These are phyloP conservation scores for Drosophila mojavensis DNA, from an alignment of 1,140 invertebrate genomes.

Conservation along the genomic window DNA sequence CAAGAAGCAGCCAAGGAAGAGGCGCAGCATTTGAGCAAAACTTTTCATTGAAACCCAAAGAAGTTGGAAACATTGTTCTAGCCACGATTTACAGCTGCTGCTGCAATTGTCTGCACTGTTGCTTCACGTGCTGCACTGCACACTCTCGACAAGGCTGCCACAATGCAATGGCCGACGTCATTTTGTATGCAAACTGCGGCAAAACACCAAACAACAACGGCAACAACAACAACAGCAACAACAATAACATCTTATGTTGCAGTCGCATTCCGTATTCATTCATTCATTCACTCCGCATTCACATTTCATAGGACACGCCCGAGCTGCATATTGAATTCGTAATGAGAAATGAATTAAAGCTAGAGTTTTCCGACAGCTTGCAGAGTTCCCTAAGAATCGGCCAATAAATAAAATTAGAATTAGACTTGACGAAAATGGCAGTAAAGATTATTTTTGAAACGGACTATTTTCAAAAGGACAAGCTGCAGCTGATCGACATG, in stretches of 20 bases:
- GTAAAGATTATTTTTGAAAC: too few relatives aligned
- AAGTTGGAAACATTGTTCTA: conserved; percentile 46
- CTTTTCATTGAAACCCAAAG: conserved; percentile 54
- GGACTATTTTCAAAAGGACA: too few relatives aligned
- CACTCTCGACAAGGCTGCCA: conserved; percentile 22
- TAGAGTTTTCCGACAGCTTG: neutral
- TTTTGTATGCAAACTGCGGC: conserved; percentile 75
- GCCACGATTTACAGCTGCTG: conserved; percentile 17
- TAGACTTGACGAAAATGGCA: neutral
- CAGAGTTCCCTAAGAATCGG: neutral
- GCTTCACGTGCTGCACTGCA: conserved; percentile 46
- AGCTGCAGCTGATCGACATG: too few relatives aligned
- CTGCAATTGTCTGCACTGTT: conserved; percentile 31
- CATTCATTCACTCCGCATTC: conserved; percentile 42
- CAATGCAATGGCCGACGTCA: conserved; percentile 34
- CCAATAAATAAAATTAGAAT: neutral
- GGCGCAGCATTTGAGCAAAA: conserved; percentile 55
- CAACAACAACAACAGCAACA: neutral
- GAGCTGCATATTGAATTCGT: neutral
- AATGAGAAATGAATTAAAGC: neutral
- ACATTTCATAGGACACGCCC: conserved; percentile 15
- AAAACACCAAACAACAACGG: conserved; percentile 38
- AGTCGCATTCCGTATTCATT: conserved; percentile 51
- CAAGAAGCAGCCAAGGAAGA: conserved; percentile 20
- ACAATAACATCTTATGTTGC: conserved; percentile 19